These are phyloP conservation scores for Sebastes flavidus DNA, from an alignment of 2,797 vertebrate genomes.

Conservation along the genomic window DNA sequence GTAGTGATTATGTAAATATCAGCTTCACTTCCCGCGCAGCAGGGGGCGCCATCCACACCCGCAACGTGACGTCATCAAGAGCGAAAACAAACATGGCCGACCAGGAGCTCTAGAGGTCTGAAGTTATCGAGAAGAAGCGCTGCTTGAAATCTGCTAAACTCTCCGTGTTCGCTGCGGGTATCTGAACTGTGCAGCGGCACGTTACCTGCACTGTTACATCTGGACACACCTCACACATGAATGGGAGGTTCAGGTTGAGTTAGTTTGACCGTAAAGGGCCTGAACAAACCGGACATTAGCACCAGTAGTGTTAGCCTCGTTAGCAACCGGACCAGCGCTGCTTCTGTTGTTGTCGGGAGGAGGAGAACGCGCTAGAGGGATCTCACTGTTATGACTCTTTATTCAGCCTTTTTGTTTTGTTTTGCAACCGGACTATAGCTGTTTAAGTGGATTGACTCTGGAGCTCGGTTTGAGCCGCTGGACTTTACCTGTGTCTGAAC, in stretches of 20 bases:
- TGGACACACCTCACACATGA: accelerated
- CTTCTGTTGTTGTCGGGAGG: constrained; percentile 44
- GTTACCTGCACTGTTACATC: accelerated
- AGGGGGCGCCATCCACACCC: constrained; percentile 34
- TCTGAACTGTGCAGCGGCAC: not conserved
- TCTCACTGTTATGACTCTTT: too few relatives aligned
- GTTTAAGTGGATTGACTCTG: not conserved
- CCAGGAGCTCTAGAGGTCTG: constrained; percentile 25
- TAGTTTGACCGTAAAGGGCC: not conserved
- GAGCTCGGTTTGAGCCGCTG: not conserved
- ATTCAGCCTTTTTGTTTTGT: not conserved
- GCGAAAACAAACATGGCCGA: constrained; percentile 75
- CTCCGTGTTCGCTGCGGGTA: not conserved
- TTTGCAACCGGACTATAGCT: not conserved
- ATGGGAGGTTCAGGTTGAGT: not conserved
- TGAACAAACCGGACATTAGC: constrained; percentile 22
- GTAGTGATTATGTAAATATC: not conserved
- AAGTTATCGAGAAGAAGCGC: constrained; percentile 43
- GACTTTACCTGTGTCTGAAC: constrained; percentile 10
- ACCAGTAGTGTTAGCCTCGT: constrained; percentile 44
- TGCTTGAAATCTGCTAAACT: not conserved
- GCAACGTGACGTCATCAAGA: constrained; percentile 8
- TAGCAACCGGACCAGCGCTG: constrained; percentile 53
- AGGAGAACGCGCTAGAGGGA: not conserved
- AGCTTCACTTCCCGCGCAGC: constrained; percentile 22